These are phyloP conservation scores for Nudaria mundana DNA, from an alignment of 2,888 invertebrate species.

Conservation along the genomic window DNA sequence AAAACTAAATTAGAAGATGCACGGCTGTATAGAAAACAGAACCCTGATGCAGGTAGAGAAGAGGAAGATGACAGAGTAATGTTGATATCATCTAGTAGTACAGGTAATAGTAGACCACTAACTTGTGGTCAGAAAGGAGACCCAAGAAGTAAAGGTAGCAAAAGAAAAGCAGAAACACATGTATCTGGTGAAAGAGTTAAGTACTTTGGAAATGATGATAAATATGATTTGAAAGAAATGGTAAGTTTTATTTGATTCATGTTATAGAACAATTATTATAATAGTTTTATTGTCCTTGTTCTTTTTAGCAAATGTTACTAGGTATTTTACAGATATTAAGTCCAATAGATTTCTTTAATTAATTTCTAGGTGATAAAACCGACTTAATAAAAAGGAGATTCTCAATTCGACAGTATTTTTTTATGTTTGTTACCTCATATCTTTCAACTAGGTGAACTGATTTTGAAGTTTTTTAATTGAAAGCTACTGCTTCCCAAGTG, in stretches of 20 bases:
- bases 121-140: slow-evolving; percentile 61
- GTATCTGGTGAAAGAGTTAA: slow-evolving; percentile 86
- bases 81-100: slow-evolving; percentile 84
- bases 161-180: slow-evolving; percentile 86
- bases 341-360: too few relatives aligned
- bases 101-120: slow-evolving; percentile 86
- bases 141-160: slow-evolving; percentile 65
- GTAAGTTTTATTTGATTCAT: slow-evolving; percentile 61
- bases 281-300: too few relatives aligned
- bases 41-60: slow-evolving; percentile 51
- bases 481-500: too few relatives aligned
- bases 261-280: too few relatives aligned
- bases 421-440: too few relatives aligned
- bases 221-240: slow-evolving; percentile 91
- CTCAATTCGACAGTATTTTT: too few relatives aligned
- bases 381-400: too few relatives aligned
- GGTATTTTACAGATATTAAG: too few relatives aligned
- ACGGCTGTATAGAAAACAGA: slow-evolving; percentile 74
- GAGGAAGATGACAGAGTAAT: slow-evolving; percentile 80
- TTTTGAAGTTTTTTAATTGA: too few relatives aligned
- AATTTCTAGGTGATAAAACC: too few relatives aligned
- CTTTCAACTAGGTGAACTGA: too few relatives aligned
- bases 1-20: slow-evolving; percentile 88
- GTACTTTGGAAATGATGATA: slow-evolving; percentile 95
- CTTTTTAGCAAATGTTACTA: too few relatives aligned